Evolutionary conservation across 2,888 invertebrate genomes (phyloP), one percentile per base, ranked within the genome.

Genomic region (Cetonia aurata): DNA sequence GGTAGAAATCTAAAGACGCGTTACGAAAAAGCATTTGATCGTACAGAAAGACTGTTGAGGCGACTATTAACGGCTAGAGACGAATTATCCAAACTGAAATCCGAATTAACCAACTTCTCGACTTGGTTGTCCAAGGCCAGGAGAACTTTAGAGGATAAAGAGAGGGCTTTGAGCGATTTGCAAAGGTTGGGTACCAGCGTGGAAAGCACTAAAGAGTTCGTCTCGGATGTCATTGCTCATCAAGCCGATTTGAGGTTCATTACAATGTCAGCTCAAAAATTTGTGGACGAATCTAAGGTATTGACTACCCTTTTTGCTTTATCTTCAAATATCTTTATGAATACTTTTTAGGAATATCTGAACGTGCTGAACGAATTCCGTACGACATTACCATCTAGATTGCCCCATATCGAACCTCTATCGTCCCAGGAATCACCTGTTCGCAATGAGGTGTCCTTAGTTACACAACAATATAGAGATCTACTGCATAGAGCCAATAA

Each of bases 221-320:
- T 96, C 37, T 93, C 93, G 74, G 96, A 96, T 84, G 96, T 98
- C 1, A 96, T 98, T 80, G 94, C 96, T 0, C 98, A 98, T 82
- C 97, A 98, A 83, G 98, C 96, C 0, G 98, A 98, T 85, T 86
- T 98, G 37, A 87, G 98, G 70, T 98, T 98, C 84, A 96, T 98
- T 77, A 96, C 96, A 2, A 96, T 98, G 94, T 93, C 96, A 0
- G 96, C 96, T 0, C 96, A 97, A 86, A 97, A 96, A 85, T 98
- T 97, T 83, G 92, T 96, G 25, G 97, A 98, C 79, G 97, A 98
- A 85, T 95, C 96, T 83, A 96, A 96, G 88, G 93, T 92, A 81
- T 73, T 52, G 15, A 13, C n/a, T 4, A 33, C 9, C 33, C 25
- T 48, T 19, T 46, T n/a, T n/a, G 25, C 12, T 10, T 31, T 48